Percentiles rank a stretch among this genome's conserved stretches.
These are phyloP conservation scores for Eptesicus fuscus DNA, from an alignment of 2,113 vertebrate species.

Conservation along the genomic window DNA sequence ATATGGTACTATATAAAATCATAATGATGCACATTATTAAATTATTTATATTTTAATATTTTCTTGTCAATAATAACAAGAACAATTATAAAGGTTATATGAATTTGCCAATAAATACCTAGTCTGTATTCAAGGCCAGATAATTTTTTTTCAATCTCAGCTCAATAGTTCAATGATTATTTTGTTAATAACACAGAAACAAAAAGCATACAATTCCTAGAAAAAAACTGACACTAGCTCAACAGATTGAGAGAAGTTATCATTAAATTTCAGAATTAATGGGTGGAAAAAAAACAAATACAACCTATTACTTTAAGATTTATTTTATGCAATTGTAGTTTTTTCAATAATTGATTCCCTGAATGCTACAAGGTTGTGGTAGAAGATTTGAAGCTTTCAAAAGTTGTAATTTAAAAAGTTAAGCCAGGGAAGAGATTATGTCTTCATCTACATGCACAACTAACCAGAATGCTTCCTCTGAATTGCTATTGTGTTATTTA, in stretches of 20 bases:
- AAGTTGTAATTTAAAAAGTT: not conserved
- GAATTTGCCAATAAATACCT: not conserved
- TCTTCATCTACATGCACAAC: not conserved
- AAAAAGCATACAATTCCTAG: not conserved
- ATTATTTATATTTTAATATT: not conserved
- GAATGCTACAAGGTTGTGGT: not conserved
- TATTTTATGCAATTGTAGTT: not conserved
- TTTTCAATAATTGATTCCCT: not conserved
- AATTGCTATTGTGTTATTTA: not conserved
- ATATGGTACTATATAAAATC: not conserved
- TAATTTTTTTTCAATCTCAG: not conserved
- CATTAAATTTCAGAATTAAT: not conserved
- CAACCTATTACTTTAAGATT: not conserved
- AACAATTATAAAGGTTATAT: not conserved
- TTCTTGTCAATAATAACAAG: not conserved
- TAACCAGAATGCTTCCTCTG: not conserved
- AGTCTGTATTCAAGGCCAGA: not conserved
- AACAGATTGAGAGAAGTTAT: not conserved
- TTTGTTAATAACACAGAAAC: not conserved
- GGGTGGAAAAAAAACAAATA: not conserved
- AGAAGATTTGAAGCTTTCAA: not conserved
- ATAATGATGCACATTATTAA: not conserved
- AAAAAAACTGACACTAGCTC: not conserved
- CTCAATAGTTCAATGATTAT: not conserved
- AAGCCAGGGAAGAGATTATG: not conserved